phyloP scores from a whole-genome alignment of 2,888 invertebrate genomes.

The Epiblema foenella region DNA sequence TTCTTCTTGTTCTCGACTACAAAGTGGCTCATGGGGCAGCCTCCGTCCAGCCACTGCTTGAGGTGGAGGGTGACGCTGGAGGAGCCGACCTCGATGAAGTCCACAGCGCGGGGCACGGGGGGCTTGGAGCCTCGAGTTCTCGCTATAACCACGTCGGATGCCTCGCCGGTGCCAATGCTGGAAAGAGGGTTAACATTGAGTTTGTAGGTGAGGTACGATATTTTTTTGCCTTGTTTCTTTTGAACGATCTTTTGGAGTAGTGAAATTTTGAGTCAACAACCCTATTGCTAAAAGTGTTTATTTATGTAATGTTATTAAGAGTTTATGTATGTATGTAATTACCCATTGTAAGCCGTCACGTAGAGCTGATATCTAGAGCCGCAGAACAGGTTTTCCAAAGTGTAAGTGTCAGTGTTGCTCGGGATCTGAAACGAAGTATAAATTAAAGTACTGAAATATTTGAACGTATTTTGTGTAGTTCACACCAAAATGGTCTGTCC shows the following conservation, averaged over 20 bases:
- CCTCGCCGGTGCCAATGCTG: conserved; percentile 96
- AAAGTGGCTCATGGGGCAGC: conserved; percentile 97
- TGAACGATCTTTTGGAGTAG: too few species aligned
- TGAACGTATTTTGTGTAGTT: too few species aligned
- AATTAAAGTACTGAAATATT: too few species aligned
- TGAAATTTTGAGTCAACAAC: too few species aligned
- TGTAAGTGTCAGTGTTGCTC: conserved; percentile 91
- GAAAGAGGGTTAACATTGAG: too few species aligned
- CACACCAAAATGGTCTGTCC: too few species aligned
- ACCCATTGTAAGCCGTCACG: conserved; percentile 96
- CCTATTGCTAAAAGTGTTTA: too few species aligned
- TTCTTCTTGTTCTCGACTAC: conserved; percentile 97
- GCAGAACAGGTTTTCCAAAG: conserved; percentile 94
- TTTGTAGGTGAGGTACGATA: too few species aligned
- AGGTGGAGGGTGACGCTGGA: conserved; percentile 96
- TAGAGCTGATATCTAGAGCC: conserved; percentile 97
- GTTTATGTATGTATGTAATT: too few species aligned
- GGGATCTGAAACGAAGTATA: conserved; percentile 79
- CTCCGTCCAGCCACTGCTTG: conserved; percentile 97
- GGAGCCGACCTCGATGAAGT: conserved; percentile 96
- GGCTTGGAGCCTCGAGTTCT: conserved; percentile 97
- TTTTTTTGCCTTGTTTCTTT: too few species aligned
- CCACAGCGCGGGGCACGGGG: conserved; percentile 94
- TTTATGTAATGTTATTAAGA: too few species aligned
- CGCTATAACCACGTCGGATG: conserved; percentile 94